Evolutionary conservation across 2,113 vertebrate genomes (phyloP), one percentile per base, ranked within the genome.

Genomic region (Varanus komodoensis): DNA sequence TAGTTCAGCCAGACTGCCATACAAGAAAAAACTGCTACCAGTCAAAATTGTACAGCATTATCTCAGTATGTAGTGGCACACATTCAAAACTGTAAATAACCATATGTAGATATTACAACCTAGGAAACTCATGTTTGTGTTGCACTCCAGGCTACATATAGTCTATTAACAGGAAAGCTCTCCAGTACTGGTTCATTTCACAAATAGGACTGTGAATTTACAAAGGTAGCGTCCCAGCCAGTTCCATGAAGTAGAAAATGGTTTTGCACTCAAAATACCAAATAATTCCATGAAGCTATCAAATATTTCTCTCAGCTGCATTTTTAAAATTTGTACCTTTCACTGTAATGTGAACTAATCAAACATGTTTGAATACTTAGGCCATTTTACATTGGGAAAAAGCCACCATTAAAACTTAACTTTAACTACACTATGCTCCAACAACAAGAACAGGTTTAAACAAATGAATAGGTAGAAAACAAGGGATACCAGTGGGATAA

Each of bases 1-100:
- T 97, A 97, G 96, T 97, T 97, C 93, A 97, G 96, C 96, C 96
- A 92, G 96, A 97, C 96, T 96, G 97, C 97, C 96, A 97, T 97
- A 97, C 97, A 97, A 97, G 97, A 97, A 97, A 97, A 97, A 98
- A 96, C 96, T 97, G 97, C 96, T 97, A 97, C 97, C 94, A 96
- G 96, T 98, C 95, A 96, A 97, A 97, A 95, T 89, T 97, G 94
- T 97, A 97, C 96, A 97, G 96, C 96, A 95, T 97, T 91, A 97
- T 93, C 96, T 95, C 89, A 92, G 96, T 94, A 96, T 96, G 95
- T 95, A 97, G 96, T 96, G 97, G 97, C 97, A 97, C 97, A 98
- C 97, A 98, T 97, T 98, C 98, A 97, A 95, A 96, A 94, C 95
- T 89, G 96, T 94, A 97, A 92, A 97, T 97, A 96, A 90, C 94